Conservation (phyloP, 1,140 invertebrate genomes). For the Mercenaria mercenaria region DNA sequence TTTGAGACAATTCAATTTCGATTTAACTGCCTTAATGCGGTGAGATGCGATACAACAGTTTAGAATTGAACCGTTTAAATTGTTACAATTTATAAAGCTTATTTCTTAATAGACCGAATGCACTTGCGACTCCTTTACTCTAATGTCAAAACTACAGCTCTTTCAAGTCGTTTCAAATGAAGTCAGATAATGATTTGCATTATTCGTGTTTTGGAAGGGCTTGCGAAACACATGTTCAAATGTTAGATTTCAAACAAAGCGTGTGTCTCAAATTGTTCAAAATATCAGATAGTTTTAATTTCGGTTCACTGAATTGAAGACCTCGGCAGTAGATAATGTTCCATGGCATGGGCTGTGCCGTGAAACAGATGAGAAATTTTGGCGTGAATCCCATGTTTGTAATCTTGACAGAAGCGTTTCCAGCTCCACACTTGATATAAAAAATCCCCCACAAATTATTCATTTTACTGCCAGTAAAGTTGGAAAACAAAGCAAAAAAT, state of each 20-base stretch:
- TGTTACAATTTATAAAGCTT: constrained; percentile 7
- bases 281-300: constrained; percentile 39
- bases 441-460: not conserved
- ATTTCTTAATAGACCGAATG: constrained; percentile 10
- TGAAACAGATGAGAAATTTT: not conserved
- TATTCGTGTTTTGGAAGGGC: constrained; percentile 6
- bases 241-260: constrained; percentile 30
- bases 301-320: constrained; percentile 12
- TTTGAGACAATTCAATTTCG: not conserved
- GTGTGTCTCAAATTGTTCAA: constrained; percentile 37
- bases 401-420: not conserved
- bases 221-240: constrained; percentile 33
- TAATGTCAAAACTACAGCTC: not conserved
- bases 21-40: not conserved
- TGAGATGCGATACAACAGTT: not conserved
- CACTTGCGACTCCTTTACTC: not conserved
- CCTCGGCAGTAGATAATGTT: not conserved
- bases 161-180: constrained; percentile 43
- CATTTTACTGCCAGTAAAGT: not conserved
- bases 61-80: not conserved
- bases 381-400: not conserved
- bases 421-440: not conserved
- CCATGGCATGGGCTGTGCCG: constrained; percentile 13
- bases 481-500: not conserved
- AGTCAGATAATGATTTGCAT: constrained; percentile 17